phyloP scores from a whole-genome alignment of 2,888 invertebrate species.

The Epirrhoe tristata region DNA sequence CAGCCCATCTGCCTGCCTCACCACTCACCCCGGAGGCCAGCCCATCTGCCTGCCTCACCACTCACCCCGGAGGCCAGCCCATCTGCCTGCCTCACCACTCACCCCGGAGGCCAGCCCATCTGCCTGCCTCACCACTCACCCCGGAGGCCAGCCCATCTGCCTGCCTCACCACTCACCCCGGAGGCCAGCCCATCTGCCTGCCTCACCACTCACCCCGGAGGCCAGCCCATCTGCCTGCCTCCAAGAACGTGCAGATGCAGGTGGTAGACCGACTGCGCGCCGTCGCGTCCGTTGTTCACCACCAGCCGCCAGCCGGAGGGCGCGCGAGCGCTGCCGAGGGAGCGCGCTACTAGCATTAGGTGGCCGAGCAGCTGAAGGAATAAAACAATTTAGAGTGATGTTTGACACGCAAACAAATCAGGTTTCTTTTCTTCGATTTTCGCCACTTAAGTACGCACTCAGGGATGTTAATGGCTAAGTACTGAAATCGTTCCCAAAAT shows the following conservation, averaged over 20 bases:
- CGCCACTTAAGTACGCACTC: too few relatives aligned
- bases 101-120: slow-evolving; percentile 88
- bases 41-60: slow-evolving; percentile 89
- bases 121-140: slow-evolving; percentile 86
- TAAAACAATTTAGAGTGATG: not conserved
- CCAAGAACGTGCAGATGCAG: slow-evolving; percentile 93
- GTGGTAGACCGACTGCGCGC: slow-evolving; percentile 94
- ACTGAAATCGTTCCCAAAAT: too few relatives aligned
- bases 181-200: slow-evolving; percentile 84
- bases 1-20: slow-evolving; percentile 91
- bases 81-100: slow-evolving; percentile 88
- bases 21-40: slow-evolving; percentile 85
- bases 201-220: slow-evolving; percentile 68
- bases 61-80: slow-evolving; percentile 87
- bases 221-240: slow-evolving; percentile 91
- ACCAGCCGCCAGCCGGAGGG: slow-evolving; percentile 90
- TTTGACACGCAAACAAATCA: too few relatives aligned
- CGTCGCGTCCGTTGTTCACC: slow-evolving; percentile 92
- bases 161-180: slow-evolving; percentile 84
- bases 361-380: slow-evolving; percentile 88
- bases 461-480: too few relatives aligned
- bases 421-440: too few relatives aligned
- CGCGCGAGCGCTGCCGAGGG: slow-evolving; percentile 86
- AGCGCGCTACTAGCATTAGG: slow-evolving; percentile 88
- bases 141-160: slow-evolving; percentile 91